These are phyloP conservation scores for Chaetorhynchus papuensis DNA, from an alignment of 2,113 vertebrate genomes.

Conservation along the genomic window DNA sequence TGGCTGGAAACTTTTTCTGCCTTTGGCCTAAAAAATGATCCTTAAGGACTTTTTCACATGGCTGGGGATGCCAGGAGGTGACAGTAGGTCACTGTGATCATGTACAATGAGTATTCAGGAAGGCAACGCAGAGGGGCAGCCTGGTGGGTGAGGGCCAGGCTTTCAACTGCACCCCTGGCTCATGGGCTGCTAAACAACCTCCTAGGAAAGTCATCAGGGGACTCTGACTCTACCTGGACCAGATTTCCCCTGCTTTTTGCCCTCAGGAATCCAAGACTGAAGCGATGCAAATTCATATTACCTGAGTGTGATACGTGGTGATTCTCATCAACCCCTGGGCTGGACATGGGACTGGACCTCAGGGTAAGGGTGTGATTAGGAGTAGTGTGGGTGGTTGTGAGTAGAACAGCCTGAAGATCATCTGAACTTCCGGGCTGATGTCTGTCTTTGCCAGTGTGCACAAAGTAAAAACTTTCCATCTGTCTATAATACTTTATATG, in stretches of 20 bases:
- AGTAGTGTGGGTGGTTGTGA: not conserved
- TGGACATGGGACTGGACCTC: not conserved
- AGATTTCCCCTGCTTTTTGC: rapidly evolving
- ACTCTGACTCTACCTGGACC: not conserved
- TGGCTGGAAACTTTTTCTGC: not conserved
- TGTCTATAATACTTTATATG: not conserved
- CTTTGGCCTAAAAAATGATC: not conserved
- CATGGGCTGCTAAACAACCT: not conserved
- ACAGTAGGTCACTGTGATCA: rapidly evolving
- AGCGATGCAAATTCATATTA: not conserved
- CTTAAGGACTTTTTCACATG: not conserved
- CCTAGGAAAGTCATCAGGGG: not conserved
- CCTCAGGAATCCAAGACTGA: not conserved
- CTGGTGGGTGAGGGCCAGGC: not conserved
- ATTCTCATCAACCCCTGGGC: not conserved
- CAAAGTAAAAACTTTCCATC: not conserved
- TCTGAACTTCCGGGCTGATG: not conserved
- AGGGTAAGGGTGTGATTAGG: not conserved
- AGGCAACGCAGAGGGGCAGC: not conserved
- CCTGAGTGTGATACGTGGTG: not conserved
- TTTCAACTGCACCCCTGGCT: not conserved
- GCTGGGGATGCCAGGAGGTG: not conserved
- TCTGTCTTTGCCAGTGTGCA: not conserved
- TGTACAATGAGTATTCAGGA: not conserved
- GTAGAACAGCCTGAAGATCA: not conserved